Percentiles rank a stretch among this genome's conserved stretches.
Conservation (phyloP, 2,888 invertebrate genomes). For the Macropis europaea region DNA sequence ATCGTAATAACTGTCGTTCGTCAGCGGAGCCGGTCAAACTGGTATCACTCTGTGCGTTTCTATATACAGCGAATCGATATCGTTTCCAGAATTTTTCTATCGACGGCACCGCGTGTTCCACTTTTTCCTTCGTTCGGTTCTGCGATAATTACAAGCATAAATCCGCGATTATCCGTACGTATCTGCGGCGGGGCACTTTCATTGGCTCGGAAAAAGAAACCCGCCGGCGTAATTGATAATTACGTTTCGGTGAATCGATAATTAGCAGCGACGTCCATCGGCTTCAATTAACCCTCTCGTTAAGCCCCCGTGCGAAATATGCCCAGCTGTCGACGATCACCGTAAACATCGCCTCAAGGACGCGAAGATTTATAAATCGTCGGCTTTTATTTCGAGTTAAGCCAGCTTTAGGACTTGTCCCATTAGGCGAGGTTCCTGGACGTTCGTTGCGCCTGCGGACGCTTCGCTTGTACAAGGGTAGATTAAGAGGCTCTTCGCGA, state of each 20-base stretch:
- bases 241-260: background rate
- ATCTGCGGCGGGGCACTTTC: background rate
- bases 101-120: background rate
- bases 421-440: conserved; percentile 64
- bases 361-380: conserved; percentile 73
- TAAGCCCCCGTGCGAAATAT: conserved; percentile 8
- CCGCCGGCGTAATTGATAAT: background rate
- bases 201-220: too few relatives aligned
- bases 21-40: conserved; percentile 2
- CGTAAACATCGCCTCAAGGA: conserved; percentile 56
- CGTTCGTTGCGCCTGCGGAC: conserved; percentile 31
- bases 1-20: conserved; percentile 20
- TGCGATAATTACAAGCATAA: background rate
- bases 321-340: conserved; percentile 21
- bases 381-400: conserved; percentile 71
- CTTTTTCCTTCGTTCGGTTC: background rate
- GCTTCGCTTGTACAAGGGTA: conserved; percentile 53
- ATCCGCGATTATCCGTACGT: background rate
- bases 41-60: conserved; percentile 12
- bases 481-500: conserved; percentile 67
- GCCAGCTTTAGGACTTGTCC: conserved; percentile 71
- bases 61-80: background rate
- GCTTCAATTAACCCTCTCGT: conserved; percentile 34
- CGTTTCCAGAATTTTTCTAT: background rate
- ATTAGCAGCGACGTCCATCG: background rate